These are phyloP conservation scores for Deroplatys truncata DNA, from an alignment of 2,888 invertebrate species.

Conservation along the genomic window DNA sequence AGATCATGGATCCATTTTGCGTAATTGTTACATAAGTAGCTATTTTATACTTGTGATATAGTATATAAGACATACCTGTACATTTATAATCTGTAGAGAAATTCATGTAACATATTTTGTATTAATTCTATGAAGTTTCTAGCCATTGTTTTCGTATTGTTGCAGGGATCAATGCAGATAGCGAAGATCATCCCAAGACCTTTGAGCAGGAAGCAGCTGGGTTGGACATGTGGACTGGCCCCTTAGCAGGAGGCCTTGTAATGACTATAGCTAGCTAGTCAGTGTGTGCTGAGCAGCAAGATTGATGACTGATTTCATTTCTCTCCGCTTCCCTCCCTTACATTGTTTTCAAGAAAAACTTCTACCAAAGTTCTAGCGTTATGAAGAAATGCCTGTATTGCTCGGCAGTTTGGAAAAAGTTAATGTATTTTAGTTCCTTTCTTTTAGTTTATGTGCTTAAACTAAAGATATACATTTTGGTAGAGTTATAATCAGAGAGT, in stretches of 20 bases:
- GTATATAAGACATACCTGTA: too few relatives aligned
- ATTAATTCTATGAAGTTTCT: background rate
- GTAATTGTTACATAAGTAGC: too few relatives aligned
- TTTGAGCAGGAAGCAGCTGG: conserved; percentile 11
- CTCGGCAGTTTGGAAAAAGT: background rate
- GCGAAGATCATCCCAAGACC: conserved; percentile 43
- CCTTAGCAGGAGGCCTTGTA: background rate
- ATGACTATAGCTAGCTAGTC: background rate
- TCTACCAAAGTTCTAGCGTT: background rate
- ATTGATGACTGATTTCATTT: background rate
- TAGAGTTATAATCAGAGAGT: too few relatives aligned
- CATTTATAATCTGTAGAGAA: too few relatives aligned
- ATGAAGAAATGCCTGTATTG: background rate
- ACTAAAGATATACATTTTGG: background rate
- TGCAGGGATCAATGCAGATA: conserved; percentile 47
- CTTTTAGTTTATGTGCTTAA: background rate
- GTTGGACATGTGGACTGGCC: conserved; percentile 14
- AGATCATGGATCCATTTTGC: too few relatives aligned
- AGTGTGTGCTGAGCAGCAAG: background rate
- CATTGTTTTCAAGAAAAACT: background rate
- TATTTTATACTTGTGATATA: too few relatives aligned
- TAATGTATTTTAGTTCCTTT: background rate
- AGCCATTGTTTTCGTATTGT: conserved; percentile 2
- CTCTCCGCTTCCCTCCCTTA: background rate
- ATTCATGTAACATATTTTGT: too few relatives aligned